These are phyloP conservation scores for Malurus splendens DNA, from an alignment of 2,797 vertebrate species.

Conservation along the genomic window DNA sequence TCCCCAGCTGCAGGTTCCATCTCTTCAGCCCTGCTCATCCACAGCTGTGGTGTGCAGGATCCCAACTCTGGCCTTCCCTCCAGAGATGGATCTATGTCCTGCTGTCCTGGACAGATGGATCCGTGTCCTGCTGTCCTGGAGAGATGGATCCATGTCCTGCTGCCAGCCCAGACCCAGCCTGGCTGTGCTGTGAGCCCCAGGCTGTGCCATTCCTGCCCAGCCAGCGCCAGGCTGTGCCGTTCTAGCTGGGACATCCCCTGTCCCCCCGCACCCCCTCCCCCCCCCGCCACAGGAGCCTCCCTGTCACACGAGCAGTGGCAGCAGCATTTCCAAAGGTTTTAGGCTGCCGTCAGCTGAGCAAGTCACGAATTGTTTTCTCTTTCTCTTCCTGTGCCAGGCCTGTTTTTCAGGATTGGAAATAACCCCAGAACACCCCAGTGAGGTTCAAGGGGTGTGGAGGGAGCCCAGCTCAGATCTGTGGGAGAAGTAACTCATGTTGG, in stretches of 20 bases:
- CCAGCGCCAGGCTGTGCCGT: not conserved
- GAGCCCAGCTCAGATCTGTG: not conserved
- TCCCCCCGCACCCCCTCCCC: no score
- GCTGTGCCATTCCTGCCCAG: not conserved
- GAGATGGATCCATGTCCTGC: rapidly evolving
- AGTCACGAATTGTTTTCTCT: not conserved
- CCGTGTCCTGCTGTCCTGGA: rapidly evolving
- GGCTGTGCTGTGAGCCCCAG: not conserved
- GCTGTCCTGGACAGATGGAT: not conserved
- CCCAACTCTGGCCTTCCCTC: not conserved
- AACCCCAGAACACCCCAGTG: not conserved
- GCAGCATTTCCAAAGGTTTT: not conserved
- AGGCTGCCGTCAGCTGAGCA: not conserved
- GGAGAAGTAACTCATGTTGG: not conserved
- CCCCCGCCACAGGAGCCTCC: not conserved
- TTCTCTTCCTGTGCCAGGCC: not conserved
- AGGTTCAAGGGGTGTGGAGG: not conserved
- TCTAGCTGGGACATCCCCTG: not conserved
- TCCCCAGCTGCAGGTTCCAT: not conserved
- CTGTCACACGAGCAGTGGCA: rapidly evolving
- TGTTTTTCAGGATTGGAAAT: not conserved
- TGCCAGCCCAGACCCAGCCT: not conserved
- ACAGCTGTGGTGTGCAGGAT: not conserved
- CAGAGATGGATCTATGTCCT: not conserved
- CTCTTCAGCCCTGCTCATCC: not conserved